Conservation (phyloP, 1,140 invertebrate genomes). For the Cryptotermes secundus region DNA sequence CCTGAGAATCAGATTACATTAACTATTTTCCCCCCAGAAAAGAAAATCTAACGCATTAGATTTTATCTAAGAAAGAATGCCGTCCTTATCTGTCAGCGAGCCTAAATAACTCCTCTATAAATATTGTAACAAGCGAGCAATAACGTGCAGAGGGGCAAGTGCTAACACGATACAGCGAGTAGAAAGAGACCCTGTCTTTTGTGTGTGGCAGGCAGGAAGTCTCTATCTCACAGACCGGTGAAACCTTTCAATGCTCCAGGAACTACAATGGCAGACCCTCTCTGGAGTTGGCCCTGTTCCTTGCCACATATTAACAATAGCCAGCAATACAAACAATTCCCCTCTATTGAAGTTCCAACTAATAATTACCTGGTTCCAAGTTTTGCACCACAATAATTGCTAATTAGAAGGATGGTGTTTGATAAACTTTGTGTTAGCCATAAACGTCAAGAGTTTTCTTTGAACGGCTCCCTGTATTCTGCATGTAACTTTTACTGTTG, state of each 20-base stretch:
- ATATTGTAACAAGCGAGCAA: not conserved
- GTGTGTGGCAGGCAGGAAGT: not conserved
- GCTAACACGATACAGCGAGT: too few relatives aligned
- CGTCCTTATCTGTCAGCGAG: too few relatives aligned
- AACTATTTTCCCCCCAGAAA: too few relatives aligned
- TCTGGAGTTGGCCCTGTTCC: not conserved
- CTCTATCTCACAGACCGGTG: not conserved
- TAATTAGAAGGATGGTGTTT: not conserved
- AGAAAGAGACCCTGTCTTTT: not conserved
- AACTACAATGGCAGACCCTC: not conserved
- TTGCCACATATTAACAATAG: conserved; percentile 1
- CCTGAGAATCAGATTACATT: too few relatives aligned
- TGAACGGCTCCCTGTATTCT: not conserved
- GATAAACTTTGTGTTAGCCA: not conserved
- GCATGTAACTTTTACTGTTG: not conserved
- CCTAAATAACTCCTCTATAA: too few relatives aligned
- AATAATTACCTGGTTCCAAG: not conserved
- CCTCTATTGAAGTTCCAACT: not conserved
- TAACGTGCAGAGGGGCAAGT: not conserved
- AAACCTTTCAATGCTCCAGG: not conserved
- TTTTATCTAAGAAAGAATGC: too few relatives aligned
- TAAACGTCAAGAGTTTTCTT: not conserved
- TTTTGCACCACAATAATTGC: not conserved
- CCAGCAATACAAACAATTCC: conserved; percentile 1
- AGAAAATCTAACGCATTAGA: too few relatives aligned